A percentile compares a stretch with the other conserved stretches of the same genome.
Conservation (phyloP, 1,140 invertebrate genomes). For the Cherax quadricarinatus region DNA sequence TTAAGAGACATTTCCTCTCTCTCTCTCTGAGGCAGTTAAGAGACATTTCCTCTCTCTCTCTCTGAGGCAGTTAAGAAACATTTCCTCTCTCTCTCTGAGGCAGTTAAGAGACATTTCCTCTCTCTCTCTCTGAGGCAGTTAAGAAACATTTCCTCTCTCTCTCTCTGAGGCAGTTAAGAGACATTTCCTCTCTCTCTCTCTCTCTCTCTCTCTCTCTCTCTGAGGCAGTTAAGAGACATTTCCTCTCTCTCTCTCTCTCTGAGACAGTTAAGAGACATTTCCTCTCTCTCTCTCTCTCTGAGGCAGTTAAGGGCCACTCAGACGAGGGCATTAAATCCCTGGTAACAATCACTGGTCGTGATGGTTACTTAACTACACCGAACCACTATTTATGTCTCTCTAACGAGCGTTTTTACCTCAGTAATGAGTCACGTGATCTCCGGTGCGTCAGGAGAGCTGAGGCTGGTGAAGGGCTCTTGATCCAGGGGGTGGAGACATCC, state of each 20-base stretch:
- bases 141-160: too few relatives aligned
- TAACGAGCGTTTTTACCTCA: slow-evolving; percentile 32
- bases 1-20: too few relatives aligned
- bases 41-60: neutral
- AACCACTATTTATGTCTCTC: slow-evolving; percentile 31
- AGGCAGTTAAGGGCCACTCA: neutral
- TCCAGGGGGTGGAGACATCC: too few relatives aligned
- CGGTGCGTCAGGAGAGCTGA: neutral
- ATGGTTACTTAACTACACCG: slow-evolving; percentile 14
- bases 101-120: too few relatives aligned
- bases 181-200: too few relatives aligned
- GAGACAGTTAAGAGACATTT: too few relatives aligned
- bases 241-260: too few relatives aligned
- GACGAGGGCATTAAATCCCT: slow-evolving; percentile 15
- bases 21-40: too few relatives aligned
- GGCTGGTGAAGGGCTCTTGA: neutral
- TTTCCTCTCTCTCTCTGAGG: too few relatives aligned
- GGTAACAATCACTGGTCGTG: slow-evolving; percentile 23
- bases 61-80: neutral
- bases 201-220: neutral
- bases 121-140: too few relatives aligned
- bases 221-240: neutral
- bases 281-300: neutral
- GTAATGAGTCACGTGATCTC: slow-evolving; percentile 51
- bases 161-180: too few relatives aligned